phyloP scores from a whole-genome alignment of 2,888 invertebrate genomes.

The Pediacus dermestoides region DNA sequence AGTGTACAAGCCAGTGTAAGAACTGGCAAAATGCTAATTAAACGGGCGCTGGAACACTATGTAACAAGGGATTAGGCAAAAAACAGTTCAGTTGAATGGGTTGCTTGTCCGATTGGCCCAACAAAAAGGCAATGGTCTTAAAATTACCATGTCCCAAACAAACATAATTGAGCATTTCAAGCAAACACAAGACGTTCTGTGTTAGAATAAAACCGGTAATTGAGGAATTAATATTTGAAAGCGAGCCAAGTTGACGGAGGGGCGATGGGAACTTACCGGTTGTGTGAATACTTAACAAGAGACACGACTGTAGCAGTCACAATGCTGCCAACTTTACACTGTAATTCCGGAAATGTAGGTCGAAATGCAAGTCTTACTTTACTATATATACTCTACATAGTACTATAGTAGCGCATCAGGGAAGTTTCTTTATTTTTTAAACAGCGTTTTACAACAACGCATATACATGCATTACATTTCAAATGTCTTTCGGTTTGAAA shows the following conservation, averaged over 20 bases:
- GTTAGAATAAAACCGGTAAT: constrained; percentile 48
- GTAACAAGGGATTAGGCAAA: too few relatives aligned
- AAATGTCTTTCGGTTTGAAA: too few relatives aligned
- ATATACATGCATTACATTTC: too few relatives aligned
- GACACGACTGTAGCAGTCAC: constrained; percentile 19
- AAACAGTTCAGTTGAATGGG: too few relatives aligned
- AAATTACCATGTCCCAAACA: constrained; percentile 9
- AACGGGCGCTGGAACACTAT: too few relatives aligned
- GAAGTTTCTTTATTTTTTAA: constrained; percentile 6
- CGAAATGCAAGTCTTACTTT: constrained; percentile 20
- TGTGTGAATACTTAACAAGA: constrained; percentile 23
- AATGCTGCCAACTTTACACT: constrained; percentile 21
- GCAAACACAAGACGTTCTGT: constrained; percentile 20
- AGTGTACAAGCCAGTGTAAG: too few relatives aligned
- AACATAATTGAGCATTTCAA: constrained; percentile 7
- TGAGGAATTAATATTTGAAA: constrained; percentile 52
- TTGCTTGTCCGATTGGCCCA: too few relatives aligned
- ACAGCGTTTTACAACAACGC: neutral
- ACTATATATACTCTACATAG: constrained; percentile 2
- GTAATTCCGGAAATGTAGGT: constrained; percentile 26
- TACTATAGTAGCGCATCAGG: too few relatives aligned
- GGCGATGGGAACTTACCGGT: constrained; percentile 22
- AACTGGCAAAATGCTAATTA: too few relatives aligned
- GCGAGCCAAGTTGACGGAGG: constrained; percentile 35
- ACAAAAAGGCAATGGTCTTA: neutral